A percentile compares a stretch with the other conserved stretches of the same genome.
phyloP scores from a whole-genome alignment of 2,113 vertebrate species.

The Epinephelus moara region DNA sequence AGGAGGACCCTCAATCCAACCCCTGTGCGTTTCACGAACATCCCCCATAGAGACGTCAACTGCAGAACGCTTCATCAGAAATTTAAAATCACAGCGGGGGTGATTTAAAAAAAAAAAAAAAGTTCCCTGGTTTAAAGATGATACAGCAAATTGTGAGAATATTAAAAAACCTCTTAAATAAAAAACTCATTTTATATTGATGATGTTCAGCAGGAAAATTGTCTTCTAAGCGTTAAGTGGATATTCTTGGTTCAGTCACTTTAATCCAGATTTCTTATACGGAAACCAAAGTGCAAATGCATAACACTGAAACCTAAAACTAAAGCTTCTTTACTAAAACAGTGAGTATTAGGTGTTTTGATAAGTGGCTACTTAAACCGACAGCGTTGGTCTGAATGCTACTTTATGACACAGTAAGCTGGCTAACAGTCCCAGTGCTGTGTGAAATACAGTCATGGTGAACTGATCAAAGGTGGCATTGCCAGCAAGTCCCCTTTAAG shows the following conservation, averaged over 20 bases:
- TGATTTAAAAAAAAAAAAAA: neutral
- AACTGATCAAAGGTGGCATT: conserved; percentile 81
- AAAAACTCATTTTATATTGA: neutral
- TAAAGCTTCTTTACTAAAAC: neutral
- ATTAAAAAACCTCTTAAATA: conserved; percentile 11
- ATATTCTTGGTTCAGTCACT: conserved; percentile 2
- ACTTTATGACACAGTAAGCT: conserved; percentile 39
- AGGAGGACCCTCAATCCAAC: conserved; percentile 52
- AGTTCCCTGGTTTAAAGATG: conserved; percentile 5
- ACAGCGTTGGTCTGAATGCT: conserved; percentile 13
- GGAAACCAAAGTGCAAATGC: conserved; percentile 1
- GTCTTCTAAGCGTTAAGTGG: neutral
- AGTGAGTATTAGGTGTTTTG: conserved; percentile 30
- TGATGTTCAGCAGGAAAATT: conserved; percentile 18
- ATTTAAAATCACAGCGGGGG: conserved; percentile 46
- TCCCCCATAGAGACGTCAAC: conserved; percentile 51
- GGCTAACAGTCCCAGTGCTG: conserved; percentile 43
- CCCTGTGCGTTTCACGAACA: conserved; percentile 26
- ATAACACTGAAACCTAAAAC: neutral
- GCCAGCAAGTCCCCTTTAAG: conserved; percentile 75
- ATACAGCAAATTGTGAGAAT: neutral
- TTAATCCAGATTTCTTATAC: neutral
- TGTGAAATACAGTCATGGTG: conserved; percentile 64
- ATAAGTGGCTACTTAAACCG: conserved; percentile 7
- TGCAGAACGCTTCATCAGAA: conserved; percentile 36